Percentiles rank a stretch among this genome's conserved stretches.
Evolutionary conservation across 2,888 invertebrate species (phyloP).

Genomic region (Mycalesis mineus): DNA sequence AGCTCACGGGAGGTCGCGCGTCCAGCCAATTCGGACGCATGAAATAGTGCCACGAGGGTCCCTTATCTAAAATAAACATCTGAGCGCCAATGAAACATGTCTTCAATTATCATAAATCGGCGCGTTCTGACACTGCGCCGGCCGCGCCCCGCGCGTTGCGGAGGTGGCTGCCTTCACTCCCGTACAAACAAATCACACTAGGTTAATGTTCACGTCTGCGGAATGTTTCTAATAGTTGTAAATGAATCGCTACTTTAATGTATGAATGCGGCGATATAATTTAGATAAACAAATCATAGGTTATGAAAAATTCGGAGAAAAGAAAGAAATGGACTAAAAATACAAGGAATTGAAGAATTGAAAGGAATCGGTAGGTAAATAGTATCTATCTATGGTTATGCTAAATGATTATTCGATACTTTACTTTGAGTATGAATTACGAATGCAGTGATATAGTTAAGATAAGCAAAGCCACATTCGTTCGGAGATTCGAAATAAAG

Average conservation of each 20-base stretch:
- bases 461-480: too few relatives aligned
- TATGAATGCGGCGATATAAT: neutral
- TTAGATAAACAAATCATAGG: too few relatives aligned
- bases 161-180: constrained; percentile 43
- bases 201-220: constrained; percentile 39
- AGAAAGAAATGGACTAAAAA: too few relatives aligned
- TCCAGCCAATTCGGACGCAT: constrained; percentile 69
- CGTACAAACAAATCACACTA: constrained; percentile 52
- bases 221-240: constrained; percentile 36
- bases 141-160: constrained; percentile 55
- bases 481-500: too few relatives aligned
- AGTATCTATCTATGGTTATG: too few relatives aligned
- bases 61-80: constrained; percentile 78
- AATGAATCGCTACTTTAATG: constrained; percentile 17
- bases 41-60: constrained; percentile 70
- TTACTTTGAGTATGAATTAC: too few relatives aligned
- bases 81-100: constrained; percentile 74
- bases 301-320: too few relatives aligned
- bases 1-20: constrained; percentile 68
- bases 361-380: too few relatives aligned
- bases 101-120: constrained; percentile 79
- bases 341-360: too few relatives aligned
- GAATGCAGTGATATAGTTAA: too few relatives aligned
- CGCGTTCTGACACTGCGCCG: constrained; percentile 65
- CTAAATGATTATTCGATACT: too few relatives aligned